Evolutionary conservation across 2,888 invertebrate species (phyloP), one percentile per base, ranked within the genome.

Genomic region (Cheilosia impressa): DNA sequence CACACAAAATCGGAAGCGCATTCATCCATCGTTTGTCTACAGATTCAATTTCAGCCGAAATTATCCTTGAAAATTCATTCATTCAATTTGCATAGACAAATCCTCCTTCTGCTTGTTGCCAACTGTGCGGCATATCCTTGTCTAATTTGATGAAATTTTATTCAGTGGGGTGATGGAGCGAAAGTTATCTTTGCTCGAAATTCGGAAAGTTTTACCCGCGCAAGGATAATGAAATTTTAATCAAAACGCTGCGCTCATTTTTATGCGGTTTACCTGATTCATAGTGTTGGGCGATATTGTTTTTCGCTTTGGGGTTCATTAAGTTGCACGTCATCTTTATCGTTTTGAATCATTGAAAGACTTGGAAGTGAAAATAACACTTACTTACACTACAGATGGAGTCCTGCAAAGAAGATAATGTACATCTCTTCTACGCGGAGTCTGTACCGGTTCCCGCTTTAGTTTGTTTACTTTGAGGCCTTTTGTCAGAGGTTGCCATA

Each of bases 1-100:
- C 68, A 53, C 50, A 76, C 76, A 65, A 57, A 68, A 65, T 55
- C 66, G n/a, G 45, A 2, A 38, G 38, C 10, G 52, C 22, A 34
- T 58, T 66, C 55, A 47, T 55, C 55, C 41, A 22, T 60, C 60
- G 17, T 22, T 58, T 27, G 57, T 50, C 17, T 53, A 22, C 31
- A 69, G 69, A 84, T 79, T 84, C 53, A 75, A 84, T 84, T 78
- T 79, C 52, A 63, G 69, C 63, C 52, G 68, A 83, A 78, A 83
- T 83, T 63, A 73, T 83, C 68, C 71, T 52, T 73, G 78, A 78
- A 83, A 83, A 83, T 79, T 69, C 63, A 63, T 75, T 78, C 65
- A 83, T 69, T 73, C 78, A 78, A 83, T 83, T 78, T 84, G 65
- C 69, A 84, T 75, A 78, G 65, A 73, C 55, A 63, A 83, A 78